Percentiles rank a stretch among this genome's conserved stretches.
These are phyloP conservation scores for Tamandua tetradactyla DNA, from an alignment of 2,797 vertebrate species.

Conservation along the genomic window DNA sequence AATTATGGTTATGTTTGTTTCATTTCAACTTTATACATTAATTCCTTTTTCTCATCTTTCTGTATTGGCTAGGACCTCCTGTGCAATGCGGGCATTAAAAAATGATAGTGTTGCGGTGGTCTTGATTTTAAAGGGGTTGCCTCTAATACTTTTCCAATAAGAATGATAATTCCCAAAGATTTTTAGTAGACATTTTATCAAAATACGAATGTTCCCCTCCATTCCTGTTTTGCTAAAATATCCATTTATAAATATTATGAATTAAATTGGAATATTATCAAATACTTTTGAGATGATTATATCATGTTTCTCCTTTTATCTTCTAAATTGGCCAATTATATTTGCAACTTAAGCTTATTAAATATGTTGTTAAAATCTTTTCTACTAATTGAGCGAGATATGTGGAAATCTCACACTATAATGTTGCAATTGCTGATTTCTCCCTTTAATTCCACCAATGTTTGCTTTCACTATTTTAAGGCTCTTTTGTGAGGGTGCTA, in stretches of 20 bases:
- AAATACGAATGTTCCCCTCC: not conserved
- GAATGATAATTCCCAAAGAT: not conserved
- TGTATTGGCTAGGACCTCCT: too few species aligned
- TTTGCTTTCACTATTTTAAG: not conserved
- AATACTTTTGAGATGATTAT: not conserved
- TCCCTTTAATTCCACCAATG: not conserved
- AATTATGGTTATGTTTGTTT: not conserved
- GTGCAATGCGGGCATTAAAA: not conserved
- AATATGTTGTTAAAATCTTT: not conserved
- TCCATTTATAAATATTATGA: not conserved
- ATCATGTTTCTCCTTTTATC: not conserved
- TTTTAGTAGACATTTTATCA: not conserved
- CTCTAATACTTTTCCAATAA: not conserved
- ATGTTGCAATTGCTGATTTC: not conserved
- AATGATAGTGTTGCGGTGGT: not conserved
- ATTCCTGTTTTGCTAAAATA: not conserved
- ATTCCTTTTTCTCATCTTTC: not conserved
- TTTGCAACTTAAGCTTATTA: not conserved
- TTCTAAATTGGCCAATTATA: not conserved
- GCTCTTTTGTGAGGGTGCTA: not conserved
- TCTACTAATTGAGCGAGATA: not conserved
- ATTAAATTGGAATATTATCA: not conserved
- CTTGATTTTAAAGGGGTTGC: not conserved
- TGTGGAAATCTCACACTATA: not conserved
- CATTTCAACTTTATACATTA: not conserved